Conservation (phyloP, 2,113 vertebrate genomes). For the Chaetodon trifascialis region DNA sequence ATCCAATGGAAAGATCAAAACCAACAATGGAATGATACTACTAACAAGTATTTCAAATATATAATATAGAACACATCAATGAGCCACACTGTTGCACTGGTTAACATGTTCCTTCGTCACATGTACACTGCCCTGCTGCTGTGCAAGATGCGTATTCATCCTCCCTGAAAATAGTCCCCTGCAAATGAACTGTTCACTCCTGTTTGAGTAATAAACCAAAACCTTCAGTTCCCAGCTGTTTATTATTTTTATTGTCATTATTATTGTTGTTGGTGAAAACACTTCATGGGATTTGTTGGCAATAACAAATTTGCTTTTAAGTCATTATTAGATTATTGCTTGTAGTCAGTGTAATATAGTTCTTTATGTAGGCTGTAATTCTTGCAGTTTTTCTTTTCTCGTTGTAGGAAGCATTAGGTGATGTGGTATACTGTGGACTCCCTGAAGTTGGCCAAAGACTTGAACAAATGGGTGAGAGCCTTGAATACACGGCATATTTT, state of each 20-base stretch:
- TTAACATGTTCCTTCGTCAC: too few relatives aligned
- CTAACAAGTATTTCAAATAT: too few relatives aligned
- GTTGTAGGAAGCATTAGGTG: conserved; percentile 93
- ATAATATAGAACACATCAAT: too few relatives aligned
- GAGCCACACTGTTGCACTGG: too few relatives aligned
- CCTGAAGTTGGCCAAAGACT: conserved; percentile 94
- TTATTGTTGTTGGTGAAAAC: too few relatives aligned
- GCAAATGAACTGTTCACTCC: not conserved
- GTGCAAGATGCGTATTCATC: too few relatives aligned
- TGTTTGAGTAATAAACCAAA: not conserved
- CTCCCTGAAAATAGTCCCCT: too few relatives aligned
- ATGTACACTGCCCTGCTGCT: too few relatives aligned
- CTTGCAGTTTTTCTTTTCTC: not conserved
- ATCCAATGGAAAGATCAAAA: too few relatives aligned
- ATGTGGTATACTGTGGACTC: conserved; percentile 97
- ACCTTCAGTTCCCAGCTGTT: too few relatives aligned
- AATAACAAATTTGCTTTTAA: not conserved
- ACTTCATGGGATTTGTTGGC: not conserved
- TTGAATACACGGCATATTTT: not conserved
- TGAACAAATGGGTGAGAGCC: conserved; percentile 90
- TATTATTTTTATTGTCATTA: too few relatives aligned
- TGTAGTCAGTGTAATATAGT: not conserved
- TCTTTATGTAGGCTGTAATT: not conserved
- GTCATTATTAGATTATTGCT: not conserved
- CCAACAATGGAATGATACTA: too few relatives aligned